A percentile compares a stretch with the other conserved stretches of the same genome.
These are phyloP conservation scores for Steatornis caripensis DNA, from an alignment of 2,113 vertebrate genomes.

Conservation along the genomic window DNA sequence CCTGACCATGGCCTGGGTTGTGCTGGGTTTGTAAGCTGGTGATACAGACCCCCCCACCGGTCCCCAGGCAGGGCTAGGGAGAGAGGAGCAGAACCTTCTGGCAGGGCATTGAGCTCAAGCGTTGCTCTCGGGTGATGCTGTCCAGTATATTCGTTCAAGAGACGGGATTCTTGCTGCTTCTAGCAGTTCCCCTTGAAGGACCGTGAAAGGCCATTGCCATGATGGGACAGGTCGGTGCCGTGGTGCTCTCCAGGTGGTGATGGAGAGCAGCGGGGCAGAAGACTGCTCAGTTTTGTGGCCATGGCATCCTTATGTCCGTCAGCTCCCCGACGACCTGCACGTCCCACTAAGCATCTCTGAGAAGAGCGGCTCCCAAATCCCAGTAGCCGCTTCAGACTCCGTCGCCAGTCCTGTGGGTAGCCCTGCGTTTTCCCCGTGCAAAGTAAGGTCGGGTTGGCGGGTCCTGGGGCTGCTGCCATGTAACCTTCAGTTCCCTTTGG, in stretches of 20 bases:
- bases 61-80: background rate
- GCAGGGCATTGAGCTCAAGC: background rate
- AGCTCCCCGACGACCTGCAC: background rate
- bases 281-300: too few relatives aligned
- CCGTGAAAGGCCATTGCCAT: background rate
- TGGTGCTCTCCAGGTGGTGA: background rate
- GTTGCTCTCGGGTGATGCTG: background rate
- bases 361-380: background rate
- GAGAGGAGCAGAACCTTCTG: background rate
- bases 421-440: background rate
- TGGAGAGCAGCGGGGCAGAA: background rate
- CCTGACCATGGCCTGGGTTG: background rate
- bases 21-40: background rate
- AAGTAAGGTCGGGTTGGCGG: background rate
- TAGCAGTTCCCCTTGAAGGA: accelerated
- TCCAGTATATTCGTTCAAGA: background rate
- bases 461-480: background rate
- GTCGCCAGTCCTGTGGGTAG: background rate
- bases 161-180: background rate
- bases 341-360: background rate
- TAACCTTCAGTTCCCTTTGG: background rate
- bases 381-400: background rate
- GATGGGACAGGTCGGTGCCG: accelerated
- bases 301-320: background rate
- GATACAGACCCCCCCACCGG: background rate